Evolutionary conservation across 2,113 vertebrate genomes (phyloP), one percentile per base, ranked within the genome.

Genomic region (Prochilodus magdalenae): DNA sequence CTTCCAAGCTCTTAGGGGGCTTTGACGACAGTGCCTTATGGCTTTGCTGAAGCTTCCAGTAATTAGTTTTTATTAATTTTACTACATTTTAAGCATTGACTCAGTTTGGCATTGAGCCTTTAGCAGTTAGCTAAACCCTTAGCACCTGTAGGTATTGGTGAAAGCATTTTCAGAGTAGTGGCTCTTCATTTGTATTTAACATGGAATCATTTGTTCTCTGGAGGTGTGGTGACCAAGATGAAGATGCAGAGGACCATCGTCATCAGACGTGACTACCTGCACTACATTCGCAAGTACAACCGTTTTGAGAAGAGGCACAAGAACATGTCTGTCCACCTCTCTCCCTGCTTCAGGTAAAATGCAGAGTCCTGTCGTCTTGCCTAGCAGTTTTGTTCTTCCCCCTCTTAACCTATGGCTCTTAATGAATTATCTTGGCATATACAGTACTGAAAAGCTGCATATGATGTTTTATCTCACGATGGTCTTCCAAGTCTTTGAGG

Each of bases 201-300:
- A 57, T 57, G 20, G 18, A 57, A 0, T 26, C 1, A 8, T 22
- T 20, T 10, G 5, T 7, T 3, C 20, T 14, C 1, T 0, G 0
- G 84, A 98, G 98, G 98, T 0, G 98, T 99, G 83, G 98, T 99
- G 63, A 99, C 96, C 73, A 99, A 99, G 92, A 99, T 98, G 97
- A 99, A 99, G 95, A 99, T 99, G 98, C 98, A 99, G 94, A 95
- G 96, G 81, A 99, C 97, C 63, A 96, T 99, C 0, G 97, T 99
- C 29, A 99, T 99, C 93, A 95, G 98, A 49, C 91, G 97, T 2
- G 97, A 99, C 79, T 99, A 99, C 83, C 94, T 99, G 91, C 97
- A 99, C 87, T 99, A 99, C 91, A 98, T 99, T 89, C 96, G 97
- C 85, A 99, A 99, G 87, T 99, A 99, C 94, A 99, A 99, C 93